Percentiles rank a stretch among this genome's conserved stretches.
Conservation (phyloP, 2,113 vertebrate genomes). For the Kryptolebias marmoratus region DNA sequence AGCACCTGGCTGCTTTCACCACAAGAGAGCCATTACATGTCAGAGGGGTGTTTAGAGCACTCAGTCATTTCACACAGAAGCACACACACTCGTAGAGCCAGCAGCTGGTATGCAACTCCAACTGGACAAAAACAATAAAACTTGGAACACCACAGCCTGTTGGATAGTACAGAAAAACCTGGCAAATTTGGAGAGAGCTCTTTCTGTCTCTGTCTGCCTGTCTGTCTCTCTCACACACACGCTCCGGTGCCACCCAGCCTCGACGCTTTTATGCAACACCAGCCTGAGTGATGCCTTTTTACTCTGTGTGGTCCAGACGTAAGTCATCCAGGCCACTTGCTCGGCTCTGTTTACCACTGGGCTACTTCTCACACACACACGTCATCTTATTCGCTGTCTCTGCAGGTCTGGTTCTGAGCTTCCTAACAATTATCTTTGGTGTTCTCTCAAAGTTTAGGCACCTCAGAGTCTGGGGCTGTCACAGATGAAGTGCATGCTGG, state of each 20-base stretch:
- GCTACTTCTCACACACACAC: slow-evolving; percentile 32
- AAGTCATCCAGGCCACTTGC: slow-evolving; percentile 61
- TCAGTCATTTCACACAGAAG: slow-evolving; percentile 44
- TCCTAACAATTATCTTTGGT: slow-evolving; percentile 77
- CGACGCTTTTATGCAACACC: slow-evolving; percentile 44
- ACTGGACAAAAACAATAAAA: slow-evolving; percentile 67
- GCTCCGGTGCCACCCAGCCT: slow-evolving; percentile 64
- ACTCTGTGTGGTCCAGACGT: slow-evolving; percentile 76
- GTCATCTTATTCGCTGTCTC: slow-evolving; percentile 55
- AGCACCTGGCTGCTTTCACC: slow-evolving; percentile 75
- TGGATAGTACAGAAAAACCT: slow-evolving; percentile 64
- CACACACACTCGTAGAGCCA: slow-evolving; percentile 34
- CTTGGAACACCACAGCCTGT: slow-evolving; percentile 50
- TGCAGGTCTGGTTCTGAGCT: slow-evolving; percentile 71
- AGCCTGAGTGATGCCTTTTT: slow-evolving; percentile 58
- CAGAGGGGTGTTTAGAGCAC: slow-evolving; percentile 51
- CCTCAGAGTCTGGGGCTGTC: slow-evolving; percentile 61
- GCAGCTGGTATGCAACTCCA: slow-evolving; percentile 58
- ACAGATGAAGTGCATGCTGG: slow-evolving; percentile 50
- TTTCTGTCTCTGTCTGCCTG: slow-evolving; percentile 23
- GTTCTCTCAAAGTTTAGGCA: slow-evolving; percentile 63
- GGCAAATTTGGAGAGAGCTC: slow-evolving; percentile 51
- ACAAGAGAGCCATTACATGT: slow-evolving; percentile 65
- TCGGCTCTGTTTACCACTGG: slow-evolving; percentile 63
- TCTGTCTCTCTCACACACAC: slow-evolving; percentile 17